Base-by-base conservation (phyloP, 2,888 invertebrate species). In the Loripinus fragilis region DNA sequence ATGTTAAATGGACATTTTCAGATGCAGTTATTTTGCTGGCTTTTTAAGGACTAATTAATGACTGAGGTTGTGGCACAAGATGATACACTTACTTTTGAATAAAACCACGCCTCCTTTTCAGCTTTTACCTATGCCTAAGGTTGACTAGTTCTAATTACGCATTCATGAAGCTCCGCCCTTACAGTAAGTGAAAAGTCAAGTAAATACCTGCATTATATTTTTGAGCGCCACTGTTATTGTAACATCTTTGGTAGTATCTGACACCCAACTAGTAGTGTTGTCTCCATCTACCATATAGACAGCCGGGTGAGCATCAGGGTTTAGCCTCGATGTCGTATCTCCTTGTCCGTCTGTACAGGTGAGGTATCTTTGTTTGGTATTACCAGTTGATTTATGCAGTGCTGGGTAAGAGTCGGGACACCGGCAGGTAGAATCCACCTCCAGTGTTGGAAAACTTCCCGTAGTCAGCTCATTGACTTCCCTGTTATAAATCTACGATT, bases 211-310 rank as follows among this genome's bases (percentile, higher is more conserved):
- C 28, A 60, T 20, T 60, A 10, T 60, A 3, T 33, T 60, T 10
- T 5, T 20, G 1, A 60, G 60, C 5, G 7, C 33, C 2, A 60
- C 20, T 17, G 30, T 33, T 20, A 68, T 20, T 20, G 68, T 68
- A 8, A n/a, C 48, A 17, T 28, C 10, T 5, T 1, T 17, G 20
- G 30, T 20, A 45, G 1, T 25, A 1, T 28, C 45, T 10, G 68
- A 68, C 0, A 17, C 30, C 68, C 68, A 68, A 45, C 12, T 12
- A 1, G 68, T 68, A 3, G 28, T 20, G 1, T 25, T 68, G 17
- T 48, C 48, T 10, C 38, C 45, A 38, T 68, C 68, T 23, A 68
- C 7, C 48, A 68, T 45, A 48, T 45, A 68, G 1, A 10, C 30
- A 45, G 17, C 12, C 20, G 45, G 68, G 28, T 68, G 42, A 10